These are phyloP conservation scores for Entomobrya multifasciata DNA, from an alignment of 2,888 invertebrate genomes.

Conservation along the genomic window DNA sequence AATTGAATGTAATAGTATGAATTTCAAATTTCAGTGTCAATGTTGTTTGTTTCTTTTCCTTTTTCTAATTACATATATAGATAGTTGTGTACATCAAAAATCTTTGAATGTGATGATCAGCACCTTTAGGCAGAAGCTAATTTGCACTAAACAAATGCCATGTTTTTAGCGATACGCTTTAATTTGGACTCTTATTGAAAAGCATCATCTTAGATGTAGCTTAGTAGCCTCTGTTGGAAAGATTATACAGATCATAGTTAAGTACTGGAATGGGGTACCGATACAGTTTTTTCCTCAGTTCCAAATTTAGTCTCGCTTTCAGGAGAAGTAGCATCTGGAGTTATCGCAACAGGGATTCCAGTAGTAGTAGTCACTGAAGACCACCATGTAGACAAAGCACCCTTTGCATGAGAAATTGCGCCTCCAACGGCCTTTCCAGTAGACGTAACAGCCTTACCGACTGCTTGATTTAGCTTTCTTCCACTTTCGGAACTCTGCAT, in stretches of 20 bases:
- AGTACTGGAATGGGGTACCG: slow-evolving; percentile 25
- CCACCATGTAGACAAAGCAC: slow-evolving; percentile 94
- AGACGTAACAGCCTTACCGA: slow-evolving; percentile 93
- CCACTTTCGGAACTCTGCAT: slow-evolving; percentile 97
- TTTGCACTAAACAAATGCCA: no score
- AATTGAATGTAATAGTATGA: not conserved
- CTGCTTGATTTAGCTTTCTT: slow-evolving; percentile 95
- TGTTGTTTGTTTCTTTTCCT: not conserved
- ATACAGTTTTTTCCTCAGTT: not conserved
- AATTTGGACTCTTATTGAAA: no score
- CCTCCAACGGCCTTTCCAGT: slow-evolving; percentile 90
- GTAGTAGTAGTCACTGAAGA: slow-evolving; percentile 86
- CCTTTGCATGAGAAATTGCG: slow-evolving; percentile 92
- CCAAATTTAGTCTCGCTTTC: slow-evolving; percentile 24
- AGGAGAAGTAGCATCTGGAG: slow-evolving; percentile 38
- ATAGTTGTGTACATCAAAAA: no score
- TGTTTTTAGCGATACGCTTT: no score
- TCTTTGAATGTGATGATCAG: no score
- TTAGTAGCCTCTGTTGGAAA: no score
- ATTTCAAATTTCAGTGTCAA: not conserved
- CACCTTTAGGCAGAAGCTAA: no score
- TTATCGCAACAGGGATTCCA: slow-evolving; percentile 37
- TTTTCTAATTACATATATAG: not conserved
- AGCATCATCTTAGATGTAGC: no score
- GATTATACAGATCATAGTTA: not conserved